Base-by-base conservation (phyloP, 1,140 invertebrate species). In the Lasioglossum baleicum region DNA sequence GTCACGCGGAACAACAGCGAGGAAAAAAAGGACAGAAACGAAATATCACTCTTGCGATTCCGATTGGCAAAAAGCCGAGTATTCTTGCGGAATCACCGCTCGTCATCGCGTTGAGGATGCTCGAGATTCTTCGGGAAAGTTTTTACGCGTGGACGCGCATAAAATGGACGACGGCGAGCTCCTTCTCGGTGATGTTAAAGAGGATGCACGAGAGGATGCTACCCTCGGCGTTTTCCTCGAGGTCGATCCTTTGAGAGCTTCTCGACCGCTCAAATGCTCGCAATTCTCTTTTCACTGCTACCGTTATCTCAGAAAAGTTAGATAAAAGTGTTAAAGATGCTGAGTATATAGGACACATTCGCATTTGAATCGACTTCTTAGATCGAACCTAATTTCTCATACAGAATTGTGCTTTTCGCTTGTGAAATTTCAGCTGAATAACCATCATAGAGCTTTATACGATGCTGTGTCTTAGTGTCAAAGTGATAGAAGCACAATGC, bases 91-190 rank as follows among this genome's bases (percentile, higher is more conserved):
- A 64, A 82, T 73, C 53, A 42, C 66, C 60, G 11, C n/a, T 35
- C 8, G 64, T 42, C 65, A 48, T 6, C 42, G 22, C 26, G 40
- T 8, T 13, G 35, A 22, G 71, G 40, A 75, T 75, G 51, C 68
- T 83, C 66, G 61, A 84, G 75, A 83, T 83, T 83, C 67, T 31
- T 53, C 35, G 8, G 11, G 15, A 70, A 53, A 71, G 61, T 63
- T 84, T 75, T 75, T 63, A 40, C 71, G 13, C 71, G 61, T 67
- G 44, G 58, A 42, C 44, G 53, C 60, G 65, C 40, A 22, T 35
- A 22, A 65, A 68, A n/a, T 53, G 1, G 15, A 22, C 7, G 20
- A 8, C 2, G 11, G 51, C 51, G 51, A 53, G 51, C 51, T 17
- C 51, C 17, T 7, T 53, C 15, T 11, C 69, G n/a, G 26, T 6